Evolutionary conservation across 2,113 vertebrate species (phyloP).

Genomic region (Helogale parvula): DNA sequence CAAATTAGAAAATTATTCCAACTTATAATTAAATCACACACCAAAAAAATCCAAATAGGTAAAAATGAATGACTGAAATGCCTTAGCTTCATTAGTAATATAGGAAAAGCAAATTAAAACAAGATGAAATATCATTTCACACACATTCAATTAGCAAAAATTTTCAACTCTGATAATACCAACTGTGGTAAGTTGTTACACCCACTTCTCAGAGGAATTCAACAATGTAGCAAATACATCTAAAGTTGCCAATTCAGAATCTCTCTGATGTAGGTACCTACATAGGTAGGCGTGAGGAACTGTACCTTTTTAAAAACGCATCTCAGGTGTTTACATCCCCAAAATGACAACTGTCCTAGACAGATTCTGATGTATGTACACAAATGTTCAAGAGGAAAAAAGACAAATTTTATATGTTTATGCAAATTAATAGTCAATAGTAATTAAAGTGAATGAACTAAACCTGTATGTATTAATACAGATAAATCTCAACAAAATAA

Average conservation of each 20-base stretch:
- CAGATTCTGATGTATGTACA: not conserved
- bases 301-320: not conserved
- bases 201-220: not conserved
- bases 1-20: not conserved
- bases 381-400: not conserved
- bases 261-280: not conserved
- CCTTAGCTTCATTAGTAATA: constrained; percentile 13
- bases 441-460: constrained; percentile 30
- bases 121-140: not conserved
- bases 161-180: not conserved
- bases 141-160: not conserved
- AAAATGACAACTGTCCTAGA: not conserved
- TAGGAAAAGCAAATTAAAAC: not conserved
- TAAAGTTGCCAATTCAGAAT: not conserved
- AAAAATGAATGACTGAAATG: constrained; percentile 15
- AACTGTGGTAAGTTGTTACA: not conserved
- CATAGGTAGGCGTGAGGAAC: not conserved
- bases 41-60: constrained; percentile 17
- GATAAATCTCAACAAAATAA: constrained; percentile 18
- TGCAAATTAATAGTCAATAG: not conserved
- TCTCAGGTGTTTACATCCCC: not conserved
- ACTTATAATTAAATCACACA: not conserved
- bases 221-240: not conserved
- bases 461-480: not conserved
- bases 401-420: not conserved